Evolutionary conservation across 2,797 vertebrate species (phyloP).

Genomic region (Sorex maritimensis): DNA sequence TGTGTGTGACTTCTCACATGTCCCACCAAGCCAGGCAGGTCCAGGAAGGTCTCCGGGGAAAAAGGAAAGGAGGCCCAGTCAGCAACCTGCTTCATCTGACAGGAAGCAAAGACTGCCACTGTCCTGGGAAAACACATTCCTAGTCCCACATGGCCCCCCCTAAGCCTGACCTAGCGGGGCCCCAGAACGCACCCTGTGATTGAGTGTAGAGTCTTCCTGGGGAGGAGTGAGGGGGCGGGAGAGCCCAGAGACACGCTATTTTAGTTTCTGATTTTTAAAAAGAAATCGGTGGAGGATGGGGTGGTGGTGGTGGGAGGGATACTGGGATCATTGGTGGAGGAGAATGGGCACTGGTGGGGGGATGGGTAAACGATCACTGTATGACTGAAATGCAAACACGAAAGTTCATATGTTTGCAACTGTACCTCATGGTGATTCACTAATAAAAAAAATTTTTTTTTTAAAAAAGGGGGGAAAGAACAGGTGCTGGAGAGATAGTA

Average conservation of each 20-base stretch:
- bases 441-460: no score
- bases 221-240: not conserved
- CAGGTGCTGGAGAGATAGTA: no score
- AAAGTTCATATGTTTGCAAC: no score
- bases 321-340: no score
- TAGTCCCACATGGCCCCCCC: not conserved
- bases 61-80: not conserved
- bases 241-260: not conserved
- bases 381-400: no score
- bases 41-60: not conserved
- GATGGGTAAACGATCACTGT: no score
- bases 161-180: no score
- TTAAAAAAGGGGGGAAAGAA: no score
- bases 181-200: not conserved
- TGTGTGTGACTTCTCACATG: not conserved
- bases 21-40: not conserved
- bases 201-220: not conserved
- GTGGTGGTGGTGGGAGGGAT: no score
- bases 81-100: not conserved
- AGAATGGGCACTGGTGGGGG: no score
- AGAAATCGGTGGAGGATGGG: not conserved
- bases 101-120: not conserved
- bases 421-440: no score
- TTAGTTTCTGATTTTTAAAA: constrained; percentile 10
- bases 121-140: not conserved